A percentile compares a stretch with the other conserved stretches of the same genome.
phyloP scores from a whole-genome alignment of 2,888 invertebrate genomes.

The Phoenoteleia sp. region DNA sequence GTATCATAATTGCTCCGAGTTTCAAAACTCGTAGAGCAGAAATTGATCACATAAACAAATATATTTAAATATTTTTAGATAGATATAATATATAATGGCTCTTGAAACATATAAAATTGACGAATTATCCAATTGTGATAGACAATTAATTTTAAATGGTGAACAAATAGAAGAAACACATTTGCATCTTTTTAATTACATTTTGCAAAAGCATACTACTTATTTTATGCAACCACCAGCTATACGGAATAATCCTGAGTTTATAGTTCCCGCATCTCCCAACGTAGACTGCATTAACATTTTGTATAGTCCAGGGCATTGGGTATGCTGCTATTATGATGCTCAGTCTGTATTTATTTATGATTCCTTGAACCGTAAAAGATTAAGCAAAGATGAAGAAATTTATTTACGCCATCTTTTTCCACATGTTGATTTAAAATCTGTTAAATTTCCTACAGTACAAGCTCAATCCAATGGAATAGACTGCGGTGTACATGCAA shows the following conservation, averaged over 20 bases:
- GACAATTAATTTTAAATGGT: not conserved
- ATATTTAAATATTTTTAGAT: no score
- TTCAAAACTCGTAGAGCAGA: no score
- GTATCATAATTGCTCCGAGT: no score
- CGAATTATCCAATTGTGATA: no score
- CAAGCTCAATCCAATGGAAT: not conserved
- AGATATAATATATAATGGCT: no score
- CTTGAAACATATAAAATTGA: no score
- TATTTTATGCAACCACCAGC: not conserved
- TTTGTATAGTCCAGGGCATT: not conserved
- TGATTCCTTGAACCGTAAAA: not conserved
- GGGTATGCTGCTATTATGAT: constrained; percentile 9
- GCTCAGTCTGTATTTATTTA: not conserved
- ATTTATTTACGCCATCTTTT: not conserved
- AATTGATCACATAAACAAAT: no score
- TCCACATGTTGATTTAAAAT: not conserved
- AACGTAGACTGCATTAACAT: not conserved
- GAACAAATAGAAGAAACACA: constrained; percentile 1
- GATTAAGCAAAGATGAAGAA: not conserved
- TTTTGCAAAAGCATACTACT: not conserved
- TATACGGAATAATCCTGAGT: not conserved
- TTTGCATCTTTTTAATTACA: not conserved
- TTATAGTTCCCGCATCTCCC: not conserved
- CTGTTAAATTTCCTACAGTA: not conserved
- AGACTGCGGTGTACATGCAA: not conserved